Evolutionary conservation across 2,797 vertebrate genomes (phyloP).

Genomic region (Chiroxiphia lanceolata): DNA sequence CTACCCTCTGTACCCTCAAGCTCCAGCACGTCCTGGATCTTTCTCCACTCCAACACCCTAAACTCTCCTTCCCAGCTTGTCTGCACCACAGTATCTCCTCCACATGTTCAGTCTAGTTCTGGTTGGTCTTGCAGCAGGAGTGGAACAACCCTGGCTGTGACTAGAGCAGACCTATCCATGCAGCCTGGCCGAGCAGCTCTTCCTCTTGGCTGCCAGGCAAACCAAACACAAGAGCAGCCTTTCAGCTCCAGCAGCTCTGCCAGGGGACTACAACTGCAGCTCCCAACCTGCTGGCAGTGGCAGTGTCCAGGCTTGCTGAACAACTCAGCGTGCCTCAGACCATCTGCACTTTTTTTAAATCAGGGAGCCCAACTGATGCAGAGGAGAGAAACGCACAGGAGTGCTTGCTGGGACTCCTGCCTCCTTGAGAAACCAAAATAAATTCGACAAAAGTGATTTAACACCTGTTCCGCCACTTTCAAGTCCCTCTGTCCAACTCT

Average conservation of each 20-base stretch:
- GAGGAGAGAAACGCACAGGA: background rate
- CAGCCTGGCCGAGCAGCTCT: background rate
- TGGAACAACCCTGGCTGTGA: background rate
- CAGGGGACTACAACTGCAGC: background rate
- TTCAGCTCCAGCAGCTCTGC: background rate
- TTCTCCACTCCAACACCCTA: background rate
- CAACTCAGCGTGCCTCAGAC: background rate
- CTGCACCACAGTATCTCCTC: background rate
- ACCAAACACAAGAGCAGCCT: background rate
- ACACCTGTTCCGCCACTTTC: background rate
- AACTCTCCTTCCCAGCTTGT: background rate
- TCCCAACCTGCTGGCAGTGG: background rate
- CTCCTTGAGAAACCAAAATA: background rate
- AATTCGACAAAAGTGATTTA: background rate
- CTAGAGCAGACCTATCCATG: background rate
- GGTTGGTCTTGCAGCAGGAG: background rate
- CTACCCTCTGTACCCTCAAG: background rate
- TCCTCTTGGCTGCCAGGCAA: background rate
- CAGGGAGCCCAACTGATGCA: fast-evolving
- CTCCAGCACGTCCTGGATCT: background rate
- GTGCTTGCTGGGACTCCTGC: background rate
- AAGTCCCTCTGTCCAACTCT: background rate
- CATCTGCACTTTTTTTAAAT: background rate
- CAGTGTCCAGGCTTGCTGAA: background rate
- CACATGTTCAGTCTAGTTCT: background rate